phyloP scores from a whole-genome alignment of 1,140 invertebrate species.

The Diorhabda carinulata region DNA sequence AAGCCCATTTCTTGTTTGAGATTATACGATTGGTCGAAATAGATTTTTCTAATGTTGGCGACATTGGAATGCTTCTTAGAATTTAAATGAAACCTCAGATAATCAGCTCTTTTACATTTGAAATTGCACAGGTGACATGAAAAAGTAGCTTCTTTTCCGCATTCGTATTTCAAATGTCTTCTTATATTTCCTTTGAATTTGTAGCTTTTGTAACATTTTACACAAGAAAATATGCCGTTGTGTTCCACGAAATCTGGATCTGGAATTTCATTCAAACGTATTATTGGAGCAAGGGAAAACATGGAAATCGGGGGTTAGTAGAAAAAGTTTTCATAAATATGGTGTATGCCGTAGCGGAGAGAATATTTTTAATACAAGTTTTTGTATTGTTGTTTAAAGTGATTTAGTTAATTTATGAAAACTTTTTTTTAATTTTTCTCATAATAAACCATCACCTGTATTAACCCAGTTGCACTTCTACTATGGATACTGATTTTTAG shows the following conservation, averaged over 20 bases:
- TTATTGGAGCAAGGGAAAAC: neutral
- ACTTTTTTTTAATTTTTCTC: too few relatives aligned
- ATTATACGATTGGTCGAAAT: neutral
- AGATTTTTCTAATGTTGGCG: neutral
- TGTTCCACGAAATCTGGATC: slow-evolving; percentile 26
- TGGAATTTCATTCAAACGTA: neutral
- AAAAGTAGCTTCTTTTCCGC: slow-evolving; percentile 47
- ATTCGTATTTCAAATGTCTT: slow-evolving; percentile 36
- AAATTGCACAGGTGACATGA: slow-evolving; percentile 48
- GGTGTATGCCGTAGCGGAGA: too few relatives aligned
- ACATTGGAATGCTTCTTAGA: slow-evolving; percentile 30
- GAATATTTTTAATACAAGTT: too few relatives aligned
- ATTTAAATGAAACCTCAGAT: slow-evolving; percentile 34
- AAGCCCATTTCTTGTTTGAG: too few relatives aligned
- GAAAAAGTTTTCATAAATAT: too few relatives aligned
- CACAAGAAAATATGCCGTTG: slow-evolving; percentile 30
- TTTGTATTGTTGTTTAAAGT: too few relatives aligned
- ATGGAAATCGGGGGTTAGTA: too few relatives aligned
- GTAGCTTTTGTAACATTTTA: slow-evolving; percentile 32
- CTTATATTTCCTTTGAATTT: slow-evolving; percentile 37
- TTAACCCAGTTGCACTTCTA: too few relatives aligned
- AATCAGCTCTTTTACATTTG: slow-evolving; percentile 41
- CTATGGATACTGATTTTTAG: too few relatives aligned
- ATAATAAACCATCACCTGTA: too few relatives aligned
- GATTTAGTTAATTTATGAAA: too few relatives aligned